These are phyloP conservation scores for Pseudochromis fuscus DNA, from an alignment of 2,797 vertebrate species.

Conservation along the genomic window DNA sequence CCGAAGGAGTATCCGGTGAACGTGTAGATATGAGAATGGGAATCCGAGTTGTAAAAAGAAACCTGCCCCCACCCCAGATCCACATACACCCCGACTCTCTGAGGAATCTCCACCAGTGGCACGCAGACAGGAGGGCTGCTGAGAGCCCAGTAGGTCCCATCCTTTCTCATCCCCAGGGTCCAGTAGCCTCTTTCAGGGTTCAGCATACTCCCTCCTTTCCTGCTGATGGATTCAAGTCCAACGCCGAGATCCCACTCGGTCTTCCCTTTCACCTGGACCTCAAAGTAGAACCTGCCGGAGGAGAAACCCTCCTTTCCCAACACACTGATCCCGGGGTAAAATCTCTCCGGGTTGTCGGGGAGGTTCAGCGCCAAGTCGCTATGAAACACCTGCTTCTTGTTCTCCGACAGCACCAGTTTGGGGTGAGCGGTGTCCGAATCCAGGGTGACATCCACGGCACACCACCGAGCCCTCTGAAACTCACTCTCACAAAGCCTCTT, in stretches of 20 bases:
- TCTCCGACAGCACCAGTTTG: constrained; percentile 75
- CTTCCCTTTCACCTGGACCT: constrained; percentile 81
- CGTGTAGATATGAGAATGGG: constrained; percentile 78
- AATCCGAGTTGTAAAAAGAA: constrained; percentile 78
- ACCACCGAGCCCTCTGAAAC: constrained; percentile 62
- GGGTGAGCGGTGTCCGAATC: constrained; percentile 80
- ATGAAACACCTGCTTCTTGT: constrained; percentile 76
- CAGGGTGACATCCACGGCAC: constrained; percentile 75
- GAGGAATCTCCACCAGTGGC: constrained; percentile 62
- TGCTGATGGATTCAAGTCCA: constrained; percentile 71
- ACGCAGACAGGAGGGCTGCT: constrained; percentile 64
- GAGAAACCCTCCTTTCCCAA: constrained; percentile 77
- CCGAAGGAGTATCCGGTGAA: constrained; percentile 78
- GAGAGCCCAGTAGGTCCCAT: constrained; percentile 75
- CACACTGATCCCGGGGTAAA: constrained; percentile 77
- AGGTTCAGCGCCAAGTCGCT: constrained; percentile 49
- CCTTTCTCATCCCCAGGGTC: constrained; percentile 73
- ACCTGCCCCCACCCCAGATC: constrained; percentile 79
- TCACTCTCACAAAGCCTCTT: constrained; percentile 65
- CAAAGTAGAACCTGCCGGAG: constrained; percentile 78
- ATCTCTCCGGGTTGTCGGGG: constrained; percentile 73
- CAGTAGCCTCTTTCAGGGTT: constrained; percentile 80
- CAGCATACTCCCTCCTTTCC: constrained; percentile 74
- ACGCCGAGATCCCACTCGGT: constrained; percentile 82
- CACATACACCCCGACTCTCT: constrained; percentile 78